phyloP scores from a whole-genome alignment of 1,140 invertebrate species.

The Parasteatoda tepidariorum region DNA sequence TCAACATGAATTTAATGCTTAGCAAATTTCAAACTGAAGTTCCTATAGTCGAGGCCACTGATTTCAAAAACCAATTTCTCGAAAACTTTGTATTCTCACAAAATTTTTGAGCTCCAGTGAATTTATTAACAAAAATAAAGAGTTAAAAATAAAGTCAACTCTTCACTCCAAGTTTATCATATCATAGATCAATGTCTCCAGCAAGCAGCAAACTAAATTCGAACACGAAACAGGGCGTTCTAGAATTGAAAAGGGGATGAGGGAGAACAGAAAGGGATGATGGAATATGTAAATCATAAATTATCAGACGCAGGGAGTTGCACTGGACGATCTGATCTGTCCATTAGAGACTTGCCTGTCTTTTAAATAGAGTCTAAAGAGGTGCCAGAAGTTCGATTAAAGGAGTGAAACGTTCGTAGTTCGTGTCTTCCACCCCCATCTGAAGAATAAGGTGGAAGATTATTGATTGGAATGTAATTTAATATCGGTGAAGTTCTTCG shows the following conservation, averaged over 20 bases:
- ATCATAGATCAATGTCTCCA: conserved; percentile 44
- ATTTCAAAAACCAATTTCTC: too few relatives aligned
- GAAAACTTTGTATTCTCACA: too few relatives aligned
- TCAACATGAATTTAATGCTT: too few relatives aligned
- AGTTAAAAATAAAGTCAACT: not conserved
- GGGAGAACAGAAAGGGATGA: not conserved
- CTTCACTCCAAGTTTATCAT: conserved; percentile 40
- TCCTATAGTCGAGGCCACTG: too few relatives aligned
- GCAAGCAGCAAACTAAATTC: conserved; percentile 13
- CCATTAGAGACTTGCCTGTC: conserved; percentile 39
- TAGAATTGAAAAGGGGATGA: not conserved
- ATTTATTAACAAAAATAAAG: not conserved
- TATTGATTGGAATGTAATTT: conserved; percentile 59
- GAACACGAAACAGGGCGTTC: not conserved
- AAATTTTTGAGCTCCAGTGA: too few relatives aligned
- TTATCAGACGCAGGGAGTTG: conserved; percentile 27
- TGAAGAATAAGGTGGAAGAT: conserved; percentile 19
- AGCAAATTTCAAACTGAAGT: too few relatives aligned
- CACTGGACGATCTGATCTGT: conserved; percentile 30
- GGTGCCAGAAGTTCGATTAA: conserved; percentile 39
- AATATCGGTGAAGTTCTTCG: conserved; percentile 50
- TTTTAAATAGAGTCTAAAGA: conserved; percentile 37
- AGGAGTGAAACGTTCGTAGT: not conserved
- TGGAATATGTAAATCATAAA: conserved; percentile 59
- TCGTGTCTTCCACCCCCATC: not conserved